A percentile compares a stretch with the other conserved stretches of the same genome.
Evolutionary conservation across 2,113 vertebrate species (phyloP).

Genomic region (Colinus virginianus): DNA sequence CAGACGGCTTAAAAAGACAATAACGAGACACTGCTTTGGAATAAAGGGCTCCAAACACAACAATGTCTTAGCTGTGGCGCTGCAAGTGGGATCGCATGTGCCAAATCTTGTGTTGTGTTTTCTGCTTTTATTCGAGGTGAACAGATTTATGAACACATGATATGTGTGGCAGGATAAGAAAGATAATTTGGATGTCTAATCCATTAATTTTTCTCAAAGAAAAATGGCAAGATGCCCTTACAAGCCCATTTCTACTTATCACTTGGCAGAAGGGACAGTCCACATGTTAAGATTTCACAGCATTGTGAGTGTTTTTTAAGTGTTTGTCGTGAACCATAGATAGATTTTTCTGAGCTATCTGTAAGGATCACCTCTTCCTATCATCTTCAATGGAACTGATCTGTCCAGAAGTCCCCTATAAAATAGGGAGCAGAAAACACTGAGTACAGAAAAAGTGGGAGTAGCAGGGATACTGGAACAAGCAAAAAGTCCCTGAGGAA

Average conservation of each 20-base stretch:
- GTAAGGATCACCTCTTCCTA: neutral
- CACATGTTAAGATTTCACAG: neutral
- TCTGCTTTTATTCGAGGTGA: neutral
- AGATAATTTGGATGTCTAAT: neutral
- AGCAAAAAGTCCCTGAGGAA: neutral
- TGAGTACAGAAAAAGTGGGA: neutral
- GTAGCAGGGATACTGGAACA: neutral
- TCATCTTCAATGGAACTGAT: neutral
- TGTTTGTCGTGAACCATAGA: neutral
- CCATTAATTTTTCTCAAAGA: neutral
- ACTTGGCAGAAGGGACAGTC: neutral
- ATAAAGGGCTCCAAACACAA: neutral
- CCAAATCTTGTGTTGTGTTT: neutral
- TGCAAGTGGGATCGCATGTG: neutral
- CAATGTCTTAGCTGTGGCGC: neutral
- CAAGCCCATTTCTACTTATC: neutral
- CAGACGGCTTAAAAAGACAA: neutral
- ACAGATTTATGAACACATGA: neutral
- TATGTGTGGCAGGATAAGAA: neutral
- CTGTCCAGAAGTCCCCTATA: neutral
- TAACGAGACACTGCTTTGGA: neutral
- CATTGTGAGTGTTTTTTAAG: neutral
- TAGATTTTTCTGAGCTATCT: neutral
- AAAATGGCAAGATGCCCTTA: neutral
- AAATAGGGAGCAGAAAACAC: neutral